Evolutionary conservation across 2,797 vertebrate genomes (phyloP), one percentile per base, ranked within the genome.

Genomic region (Caiman crocodilus): DNA sequence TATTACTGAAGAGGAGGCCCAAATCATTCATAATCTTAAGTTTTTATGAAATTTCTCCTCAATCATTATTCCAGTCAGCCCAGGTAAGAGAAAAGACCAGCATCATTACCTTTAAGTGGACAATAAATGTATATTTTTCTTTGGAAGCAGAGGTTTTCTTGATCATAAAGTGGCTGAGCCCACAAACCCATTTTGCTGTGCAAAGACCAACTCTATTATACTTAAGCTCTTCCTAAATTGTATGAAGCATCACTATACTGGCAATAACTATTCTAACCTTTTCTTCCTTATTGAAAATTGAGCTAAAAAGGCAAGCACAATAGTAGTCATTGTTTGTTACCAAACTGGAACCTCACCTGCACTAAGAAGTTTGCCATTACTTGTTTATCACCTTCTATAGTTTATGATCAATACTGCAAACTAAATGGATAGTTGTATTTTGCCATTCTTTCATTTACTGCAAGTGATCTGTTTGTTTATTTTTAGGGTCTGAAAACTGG

Each of bases 111-210:
- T 90, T 85, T 5, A 71, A 5, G 5, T 78, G 35, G 13, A 6
- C 67, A 78, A 82, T 17, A 76, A 71, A 85, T 56, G 55, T 65
- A 5, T 60, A 2, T 26, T 75, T 7, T 64, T 26, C 75, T 77
- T 61, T 59, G 28, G 14, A 55, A 50, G 28, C 26, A 75, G 50
- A 16, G n/a, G 17, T n/a, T 13, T 55, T 79, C 0, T 0, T 64
- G 60, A 17, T 67, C 60, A n/a, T 84, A 58, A 23, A n/a, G 35
- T 59, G 0, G 0, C 61, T 26, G 18, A 5, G 73, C n/a, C 35
- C 35, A 35, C 28, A 86, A 74, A 78, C 65, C 50, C 32, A 55
- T 71, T 20, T 79, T 79, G 57, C 6, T 59, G 23, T 14, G 26
- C 18, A 5, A 57, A 69, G 17, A 30, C 67, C 35, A 69, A 16